Evolutionary conservation across 2,888 invertebrate genomes (phyloP).

Genomic region (Zele albiditarsus): DNA sequence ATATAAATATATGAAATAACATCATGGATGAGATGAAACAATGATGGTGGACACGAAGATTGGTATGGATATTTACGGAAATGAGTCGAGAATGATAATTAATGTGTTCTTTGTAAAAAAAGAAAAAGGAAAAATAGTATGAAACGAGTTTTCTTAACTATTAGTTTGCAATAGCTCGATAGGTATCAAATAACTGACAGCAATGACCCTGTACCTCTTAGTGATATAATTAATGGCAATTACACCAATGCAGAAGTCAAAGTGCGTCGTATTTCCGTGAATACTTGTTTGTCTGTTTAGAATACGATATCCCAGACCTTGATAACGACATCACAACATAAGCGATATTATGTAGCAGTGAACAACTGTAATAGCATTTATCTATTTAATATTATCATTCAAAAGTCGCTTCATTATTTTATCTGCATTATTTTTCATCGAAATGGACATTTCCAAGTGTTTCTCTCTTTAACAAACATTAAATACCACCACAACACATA

Average conservation of each 20-base stretch:
- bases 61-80: neutral
- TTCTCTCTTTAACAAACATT: neutral
- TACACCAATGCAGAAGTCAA: conserved; percentile 43
- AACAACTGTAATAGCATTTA: neutral
- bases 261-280: conserved; percentile 42
- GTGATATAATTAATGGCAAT: conserved; percentile 47
- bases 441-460: neutral
- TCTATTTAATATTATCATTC: neutral
- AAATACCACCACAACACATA: neutral
- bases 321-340: neutral
- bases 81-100: neutral
- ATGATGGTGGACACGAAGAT: neutral
- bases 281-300: conserved; percentile 4
- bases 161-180: conserved; percentile 11
- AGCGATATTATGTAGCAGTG: neutral
- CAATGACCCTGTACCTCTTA: conserved; percentile 41
- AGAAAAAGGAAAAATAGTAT: neutral
- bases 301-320: conserved; percentile 37
- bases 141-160: neutral
- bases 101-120: neutral
- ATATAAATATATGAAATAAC: neutral
- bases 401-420: neutral
- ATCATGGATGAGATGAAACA: neutral
- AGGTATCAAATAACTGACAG: conserved; percentile 20
- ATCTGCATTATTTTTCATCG: neutral